Evolutionary conservation across 2,888 invertebrate species (phyloP), one percentile per base, ranked within the genome.

Genomic region (Melinaea marsaeus): DNA sequence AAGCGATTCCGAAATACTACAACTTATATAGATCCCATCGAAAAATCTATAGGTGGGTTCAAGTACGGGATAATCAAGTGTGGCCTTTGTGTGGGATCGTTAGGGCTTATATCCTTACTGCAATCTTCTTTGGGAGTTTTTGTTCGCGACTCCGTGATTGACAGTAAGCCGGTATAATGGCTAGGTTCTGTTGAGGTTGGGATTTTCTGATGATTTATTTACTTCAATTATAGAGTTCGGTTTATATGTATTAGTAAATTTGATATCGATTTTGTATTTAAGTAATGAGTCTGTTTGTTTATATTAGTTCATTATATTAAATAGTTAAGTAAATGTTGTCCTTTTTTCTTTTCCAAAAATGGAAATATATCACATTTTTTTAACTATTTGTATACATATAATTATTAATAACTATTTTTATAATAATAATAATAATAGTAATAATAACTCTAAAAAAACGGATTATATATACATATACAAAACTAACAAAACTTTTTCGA

Each of bases 151-250:
- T 51, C 55, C 37, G 60, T 58, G 67, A 64, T 67, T 64, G 64
- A 66, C 62, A 66, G 61, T 64, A 60, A 66, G 64, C 62, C 46
- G 48, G 45, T 60, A 62, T 32, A 67, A 62, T 60, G 62, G 64
- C 37, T 48, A 51, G 61, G 55, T 60, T 55, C 51, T 57, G 47
- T 22, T 35, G 22, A 22, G 60, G 22, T 51, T 4, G 51, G 60
- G 51, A 51, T 46, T 60, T 51, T 60, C 9, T 45, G 55, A 60
- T 60, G 45, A 60, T 60, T 60, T 55, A 60, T 60, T 55, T 55
- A n/a, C 32, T 54, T 55, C 37, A 13, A 60, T 51, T 60, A 55
- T 13, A 6, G 32, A 35, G 33, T 51, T 22, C 32, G 35, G 13
- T 60, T 37, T 32, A 13, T 48, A 13, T 48, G 13, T 5, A 13